Evolutionary conservation across 2,113 vertebrate genomes (phyloP).

Genomic region (Crotophaga sulcirostris): DNA sequence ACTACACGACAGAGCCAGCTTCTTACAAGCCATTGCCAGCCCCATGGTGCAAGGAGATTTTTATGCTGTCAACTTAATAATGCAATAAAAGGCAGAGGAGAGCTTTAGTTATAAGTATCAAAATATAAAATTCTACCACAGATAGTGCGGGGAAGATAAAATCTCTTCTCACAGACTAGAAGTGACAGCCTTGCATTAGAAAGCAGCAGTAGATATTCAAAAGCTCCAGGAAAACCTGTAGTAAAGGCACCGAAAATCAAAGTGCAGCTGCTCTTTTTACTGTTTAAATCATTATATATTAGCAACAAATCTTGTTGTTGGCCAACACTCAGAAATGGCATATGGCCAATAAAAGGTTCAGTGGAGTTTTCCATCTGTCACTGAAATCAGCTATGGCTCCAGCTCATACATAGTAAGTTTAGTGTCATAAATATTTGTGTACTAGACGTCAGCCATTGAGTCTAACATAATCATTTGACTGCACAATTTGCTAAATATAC

Average conservation of each 20-base stretch:
- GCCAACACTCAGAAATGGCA: conserved; percentile 77
- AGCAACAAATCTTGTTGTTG: conserved; percentile 75
- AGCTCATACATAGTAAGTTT: conserved; percentile 25
- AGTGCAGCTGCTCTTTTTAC: conserved; percentile 74
- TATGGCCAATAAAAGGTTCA: conserved; percentile 77
- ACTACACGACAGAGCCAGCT: not conserved
- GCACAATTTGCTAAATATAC: conserved; percentile 34
- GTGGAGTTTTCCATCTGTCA: conserved; percentile 78
- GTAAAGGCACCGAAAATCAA: conserved; percentile 65
- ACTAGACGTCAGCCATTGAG: conserved; percentile 36
- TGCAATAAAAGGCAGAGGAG: conserved; percentile 43
- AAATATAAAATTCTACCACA: conserved; percentile 40
- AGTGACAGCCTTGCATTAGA: conserved; percentile 30
- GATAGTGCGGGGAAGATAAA: not conserved
- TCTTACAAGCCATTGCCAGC: not conserved
- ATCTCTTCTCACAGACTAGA: conserved; percentile 25
- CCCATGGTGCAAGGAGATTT: not conserved
- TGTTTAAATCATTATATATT: conserved; percentile 81
- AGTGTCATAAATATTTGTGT: conserved; percentile 45
- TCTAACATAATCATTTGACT: conserved; percentile 39
- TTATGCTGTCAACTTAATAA: conserved; percentile 43
- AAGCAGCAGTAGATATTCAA: conserved; percentile 22
- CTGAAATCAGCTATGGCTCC: conserved; percentile 62
- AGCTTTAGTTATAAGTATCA: conserved; percentile 35
- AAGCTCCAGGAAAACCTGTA: conserved; percentile 51